Conservation (phyloP, 2,797 vertebrate species). For the Parauchenoglanis punctatus region DNA sequence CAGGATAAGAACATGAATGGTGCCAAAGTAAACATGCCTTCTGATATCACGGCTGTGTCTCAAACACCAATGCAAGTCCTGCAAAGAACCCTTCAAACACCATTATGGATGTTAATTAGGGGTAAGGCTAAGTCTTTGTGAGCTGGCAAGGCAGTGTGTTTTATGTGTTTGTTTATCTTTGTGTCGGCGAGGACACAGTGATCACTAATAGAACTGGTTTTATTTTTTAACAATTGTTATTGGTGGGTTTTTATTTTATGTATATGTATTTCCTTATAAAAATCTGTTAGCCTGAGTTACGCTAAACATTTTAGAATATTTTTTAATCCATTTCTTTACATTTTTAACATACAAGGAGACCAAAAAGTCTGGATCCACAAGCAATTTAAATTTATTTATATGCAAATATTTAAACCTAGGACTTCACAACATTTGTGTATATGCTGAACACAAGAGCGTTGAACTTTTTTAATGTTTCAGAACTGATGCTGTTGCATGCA, state of each 20-base stretch:
- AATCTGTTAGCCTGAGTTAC: conserved; percentile 48
- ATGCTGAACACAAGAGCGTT: no score
- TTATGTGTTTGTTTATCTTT: not conserved
- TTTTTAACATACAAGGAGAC: not conserved
- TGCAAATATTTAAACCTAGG: no score
- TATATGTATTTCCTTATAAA: conserved; percentile 52
- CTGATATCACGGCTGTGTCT: not conserved
- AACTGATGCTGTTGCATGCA: no score
- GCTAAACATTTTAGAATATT: not conserved
- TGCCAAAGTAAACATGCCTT: conserved; percentile 7
- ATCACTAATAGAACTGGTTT: not conserved
- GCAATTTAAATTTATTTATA: no score
- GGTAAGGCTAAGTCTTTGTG: not conserved
- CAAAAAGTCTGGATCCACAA: no score
- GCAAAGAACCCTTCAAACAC: not conserved
- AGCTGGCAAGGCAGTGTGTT: not conserved
- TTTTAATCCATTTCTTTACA: not conserved
- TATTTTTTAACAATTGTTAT: conserved; percentile 59
- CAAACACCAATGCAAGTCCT: not conserved
- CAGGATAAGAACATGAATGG: not conserved
- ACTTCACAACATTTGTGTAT: no score
- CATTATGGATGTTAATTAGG: not conserved
- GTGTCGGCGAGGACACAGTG: not conserved
- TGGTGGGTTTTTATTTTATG: conserved; percentile 63
- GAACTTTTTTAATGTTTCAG: no score